Evolutionary conservation across 1,140 invertebrate species (phyloP), one percentile per base, ranked within the genome.

Genomic region (Psix sp.): DNA sequence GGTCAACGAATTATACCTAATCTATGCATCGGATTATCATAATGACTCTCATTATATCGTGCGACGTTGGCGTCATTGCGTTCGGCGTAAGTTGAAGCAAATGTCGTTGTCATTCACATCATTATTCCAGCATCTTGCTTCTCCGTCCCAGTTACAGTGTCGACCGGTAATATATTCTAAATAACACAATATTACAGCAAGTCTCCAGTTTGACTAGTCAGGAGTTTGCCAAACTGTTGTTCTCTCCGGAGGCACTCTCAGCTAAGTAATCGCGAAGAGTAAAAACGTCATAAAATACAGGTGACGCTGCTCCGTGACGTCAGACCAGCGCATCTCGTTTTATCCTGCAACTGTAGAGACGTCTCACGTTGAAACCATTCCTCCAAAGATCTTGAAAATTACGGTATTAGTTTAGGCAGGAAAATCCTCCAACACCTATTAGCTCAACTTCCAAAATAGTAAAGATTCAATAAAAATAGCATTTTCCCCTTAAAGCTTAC

Each of bases 21-120:
- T 85, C 85, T 86, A 84, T 86, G 85, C 84, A 80, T 82, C 79
- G 78, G 79, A 85, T 85, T 85, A 85, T 83, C 84, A 86, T 86
- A 86, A 86, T 86, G 82, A 75, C 75, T 70, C 62, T 81, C 83
- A 77, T 84, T 85, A 83, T 80, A 80, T 80, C 75, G 75, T 59
- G 63, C 78, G 72, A 72, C 13, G 10, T 60, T 68, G 56, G 66
- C 77, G 39, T 76, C 70, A 66, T 74, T 56, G 54, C 70, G 62
- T 70, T 68, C 52, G 70, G 26, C 71, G 56, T 77, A 57, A 60
- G 46, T 74, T 67, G 48, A 39, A 26, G 14, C 21, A 33, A 39
- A 17, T 29, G 54, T 38, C 60, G 33, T 49, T 68, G 59, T 70
- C 65, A 70, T 70, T 60, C 66, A 59, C 72, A 66, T 77, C 75